Evolutionary conservation across 2,113 vertebrate genomes (phyloP).

Genomic region (Actinemys pallida): DNA sequence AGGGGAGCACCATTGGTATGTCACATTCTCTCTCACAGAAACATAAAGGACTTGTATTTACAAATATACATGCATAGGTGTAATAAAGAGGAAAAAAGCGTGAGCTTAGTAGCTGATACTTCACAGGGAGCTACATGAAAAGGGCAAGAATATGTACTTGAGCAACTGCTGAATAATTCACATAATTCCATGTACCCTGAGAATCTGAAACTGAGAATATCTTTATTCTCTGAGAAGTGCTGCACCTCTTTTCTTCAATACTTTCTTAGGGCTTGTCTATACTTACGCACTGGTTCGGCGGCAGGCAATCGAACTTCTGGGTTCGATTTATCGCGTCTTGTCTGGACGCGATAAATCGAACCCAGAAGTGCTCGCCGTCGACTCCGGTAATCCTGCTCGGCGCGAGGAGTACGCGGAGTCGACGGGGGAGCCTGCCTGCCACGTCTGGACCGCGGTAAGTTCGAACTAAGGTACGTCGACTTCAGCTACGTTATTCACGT

Average conservation of each 20-base stretch:
- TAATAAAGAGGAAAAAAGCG: not conserved
- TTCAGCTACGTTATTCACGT: too few relatives aligned
- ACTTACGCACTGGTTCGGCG: too few relatives aligned
- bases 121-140: not conserved
- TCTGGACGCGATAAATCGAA: too few relatives aligned
- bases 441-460: too few relatives aligned
- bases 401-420: too few relatives aligned
- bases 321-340: too few relatives aligned
- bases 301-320: too few relatives aligned
- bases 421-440: too few relatives aligned
- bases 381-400: too few relatives aligned
- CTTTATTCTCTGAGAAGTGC: not conserved
- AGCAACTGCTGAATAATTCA: not conserved
- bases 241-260: not conserved
- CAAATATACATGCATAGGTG: not conserved
- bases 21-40: not conserved
- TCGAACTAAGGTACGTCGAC: too few relatives aligned
- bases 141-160: not conserved
- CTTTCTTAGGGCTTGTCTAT: not conserved
- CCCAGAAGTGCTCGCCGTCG: too few relatives aligned
- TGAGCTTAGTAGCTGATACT: not conserved
- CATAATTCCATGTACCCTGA: not conserved
- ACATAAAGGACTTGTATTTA: not conserved
- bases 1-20: not conserved
- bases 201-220: not conserved